These are phyloP conservation scores for Drosophila baimaii DNA, from an alignment of 1,140 invertebrate genomes.

Conservation along the genomic window DNA sequence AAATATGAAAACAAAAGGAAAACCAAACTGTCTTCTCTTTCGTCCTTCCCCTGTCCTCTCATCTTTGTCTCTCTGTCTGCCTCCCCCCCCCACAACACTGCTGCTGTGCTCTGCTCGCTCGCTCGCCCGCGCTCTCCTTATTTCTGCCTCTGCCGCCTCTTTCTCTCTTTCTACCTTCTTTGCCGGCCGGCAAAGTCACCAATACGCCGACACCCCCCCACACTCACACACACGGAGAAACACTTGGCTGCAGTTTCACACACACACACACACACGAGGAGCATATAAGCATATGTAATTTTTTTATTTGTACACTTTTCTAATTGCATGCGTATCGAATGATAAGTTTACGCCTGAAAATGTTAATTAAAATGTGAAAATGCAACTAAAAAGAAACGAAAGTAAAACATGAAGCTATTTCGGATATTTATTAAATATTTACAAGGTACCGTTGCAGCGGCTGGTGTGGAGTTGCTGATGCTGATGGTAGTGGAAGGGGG, in stretches of 20 bases:
- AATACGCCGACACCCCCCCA: conserved; percentile 10
- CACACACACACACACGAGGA: conserved; percentile 23
- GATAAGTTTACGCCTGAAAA: conserved; percentile 69
- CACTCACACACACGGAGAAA: conserved; percentile 8
- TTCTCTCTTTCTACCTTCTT: conserved; percentile 22
- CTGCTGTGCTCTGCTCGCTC: conserved; percentile 29
- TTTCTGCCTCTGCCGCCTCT: conserved; percentile 8
- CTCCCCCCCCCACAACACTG: conserved; percentile 2
- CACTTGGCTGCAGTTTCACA: conserved; percentile 40
- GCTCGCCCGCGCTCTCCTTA: conserved; percentile 8
- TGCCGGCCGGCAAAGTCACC: conserved; percentile 64
- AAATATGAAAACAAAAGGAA: conserved; percentile 80
- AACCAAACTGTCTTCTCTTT: conserved; percentile 69
- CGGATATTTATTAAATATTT: conserved; percentile 4
- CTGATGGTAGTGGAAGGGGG: not conserved
- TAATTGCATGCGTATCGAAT: conserved; percentile 73
- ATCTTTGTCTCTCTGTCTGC: conserved; percentile 3
- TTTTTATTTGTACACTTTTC: conserved; percentile 68
- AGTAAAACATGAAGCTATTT: conserved; percentile 13
- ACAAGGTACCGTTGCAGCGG: conserved; percentile 28
- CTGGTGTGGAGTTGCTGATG: not conserved
- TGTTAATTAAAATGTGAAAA: conserved; percentile 80
- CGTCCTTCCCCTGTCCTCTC: not conserved
- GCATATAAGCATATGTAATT: conserved; percentile 40
- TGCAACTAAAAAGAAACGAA: conserved; percentile 51